Base-by-base conservation (phyloP, 2,888 invertebrate species). In the Mythimna lalbum region DNA sequence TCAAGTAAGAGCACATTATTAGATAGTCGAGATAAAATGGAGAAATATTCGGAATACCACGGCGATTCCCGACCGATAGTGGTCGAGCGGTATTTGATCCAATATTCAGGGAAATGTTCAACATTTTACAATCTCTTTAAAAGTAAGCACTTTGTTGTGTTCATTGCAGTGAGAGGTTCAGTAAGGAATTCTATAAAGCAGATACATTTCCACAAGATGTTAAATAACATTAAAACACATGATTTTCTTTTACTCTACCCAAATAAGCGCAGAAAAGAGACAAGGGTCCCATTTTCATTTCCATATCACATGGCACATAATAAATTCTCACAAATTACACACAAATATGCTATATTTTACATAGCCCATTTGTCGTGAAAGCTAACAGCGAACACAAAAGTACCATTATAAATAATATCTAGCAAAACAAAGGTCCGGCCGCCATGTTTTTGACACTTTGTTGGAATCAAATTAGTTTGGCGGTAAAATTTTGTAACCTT, bases 361-460 rank as follows among this genome's bases (percentile, higher is more conserved):
- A 72, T 47, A 52, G 49, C 60, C 78, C 62, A 81, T 83, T 85
- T 67, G 72, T 76, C 72, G 63, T 62, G 56, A 83, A 77, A 76
- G 69, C 77, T 75, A 81, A 79, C 78, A 78, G 62, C 76, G 67
- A 71, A 80, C 74, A 76, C 73, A 85, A 83, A 86, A 85, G 87
- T 87, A 86, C 86, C 87, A 87, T 87, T 87, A 89, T 87, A 90
- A 90, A 90, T 90, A 89, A 88, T 89, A 88, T 82, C 79, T 67
- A 77, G 65, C 76, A 75, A 82, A 87, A 89, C 90, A 88, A 89
- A 89, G 88, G 86, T 86, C 79, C 70, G 55, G 75, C 76, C 80
- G 86, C 82, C 82, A 80, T 89, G 90, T 85, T 88, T 86, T 85
- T 88, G 91, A 90, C 91, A 89, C 87, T 88, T 90, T 76, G 85